These are phyloP conservation scores for Dryoscopus gambensis DNA, from an alignment of 2,113 vertebrate genomes.

Conservation along the genomic window DNA sequence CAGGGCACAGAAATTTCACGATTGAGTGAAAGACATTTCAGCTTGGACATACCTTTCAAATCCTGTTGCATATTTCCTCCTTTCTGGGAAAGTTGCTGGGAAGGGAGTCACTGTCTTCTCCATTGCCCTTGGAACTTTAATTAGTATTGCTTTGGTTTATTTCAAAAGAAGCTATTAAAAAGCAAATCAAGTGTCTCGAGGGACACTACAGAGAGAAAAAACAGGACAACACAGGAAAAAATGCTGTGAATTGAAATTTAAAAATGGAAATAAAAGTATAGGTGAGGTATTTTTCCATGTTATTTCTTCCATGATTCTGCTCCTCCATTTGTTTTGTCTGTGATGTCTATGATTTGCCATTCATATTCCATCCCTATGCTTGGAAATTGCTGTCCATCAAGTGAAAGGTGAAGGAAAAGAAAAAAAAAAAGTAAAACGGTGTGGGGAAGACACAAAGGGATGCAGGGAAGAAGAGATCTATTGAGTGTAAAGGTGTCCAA, in stretches of 20 bases:
- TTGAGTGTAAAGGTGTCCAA: constrained; percentile 31
- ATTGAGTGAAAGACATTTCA: constrained; percentile 45
- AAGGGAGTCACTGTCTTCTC: constrained; percentile 66
- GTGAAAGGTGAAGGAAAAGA: constrained; percentile 40
- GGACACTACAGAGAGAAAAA: constrained; percentile 70
- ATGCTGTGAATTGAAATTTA: constrained; percentile 49
- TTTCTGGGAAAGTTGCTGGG: constrained; percentile 62
- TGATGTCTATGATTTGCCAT: constrained; percentile 32
- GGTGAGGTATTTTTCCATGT: constrained; percentile 52
- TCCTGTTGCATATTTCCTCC: constrained; percentile 48
- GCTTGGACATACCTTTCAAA: constrained; percentile 73
- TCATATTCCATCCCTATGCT: constrained; percentile 59
- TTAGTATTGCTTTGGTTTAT: constrained; percentile 80
- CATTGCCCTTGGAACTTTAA: constrained; percentile 72
- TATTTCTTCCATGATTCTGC: constrained; percentile 44
- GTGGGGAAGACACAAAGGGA: constrained; percentile 15
- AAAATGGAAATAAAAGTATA: constrained; percentile 39
- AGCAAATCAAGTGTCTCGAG: constrained; percentile 73
- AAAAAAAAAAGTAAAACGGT: background rate
- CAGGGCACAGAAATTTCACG: constrained; percentile 23
- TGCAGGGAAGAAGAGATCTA: constrained; percentile 18
- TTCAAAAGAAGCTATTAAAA: constrained; percentile 77
- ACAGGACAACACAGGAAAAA: constrained; percentile 61
- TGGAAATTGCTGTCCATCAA: constrained; percentile 59
- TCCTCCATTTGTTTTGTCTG: constrained; percentile 38